Conservation (phyloP, 1,140 invertebrate species). For the Fopius arisanus region DNA sequence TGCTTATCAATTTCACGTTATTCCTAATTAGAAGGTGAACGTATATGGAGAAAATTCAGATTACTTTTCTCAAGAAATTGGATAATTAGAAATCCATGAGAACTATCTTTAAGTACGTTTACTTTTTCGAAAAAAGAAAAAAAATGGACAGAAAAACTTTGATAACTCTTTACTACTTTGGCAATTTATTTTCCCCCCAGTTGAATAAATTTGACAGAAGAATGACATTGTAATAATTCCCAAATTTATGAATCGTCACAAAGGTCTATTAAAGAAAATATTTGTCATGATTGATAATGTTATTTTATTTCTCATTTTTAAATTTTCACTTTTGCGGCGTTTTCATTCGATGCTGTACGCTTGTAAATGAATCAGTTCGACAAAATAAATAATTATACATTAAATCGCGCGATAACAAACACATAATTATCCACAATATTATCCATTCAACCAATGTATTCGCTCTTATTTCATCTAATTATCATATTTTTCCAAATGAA, state of each 20-base stretch:
- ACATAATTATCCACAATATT: constrained; percentile 9
- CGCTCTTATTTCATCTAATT: neutral
- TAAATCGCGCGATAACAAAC: constrained; percentile 7
- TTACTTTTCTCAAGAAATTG: neutral
- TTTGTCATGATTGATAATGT: neutral
- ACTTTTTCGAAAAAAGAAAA: neutral
- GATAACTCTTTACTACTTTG: neutral
- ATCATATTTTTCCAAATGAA: neutral
- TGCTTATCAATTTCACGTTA: neutral
- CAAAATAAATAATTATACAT: constrained; percentile 15
- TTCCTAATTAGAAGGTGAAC: neutral
- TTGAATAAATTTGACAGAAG: neutral
- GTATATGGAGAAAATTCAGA: neutral
- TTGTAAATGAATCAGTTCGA: constrained; percentile 1
- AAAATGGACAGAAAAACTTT: neutral
- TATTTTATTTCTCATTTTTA: neutral
- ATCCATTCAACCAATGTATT: neutral
- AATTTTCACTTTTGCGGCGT: neutral
- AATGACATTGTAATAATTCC: neutral
- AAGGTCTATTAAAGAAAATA: neutral
- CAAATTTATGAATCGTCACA: neutral
- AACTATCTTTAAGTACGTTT: neutral
- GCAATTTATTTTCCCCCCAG: neutral
- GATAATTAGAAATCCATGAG: neutral
- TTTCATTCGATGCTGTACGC: neutral